These are phyloP conservation scores for Drosophila bifasciata DNA, from an alignment of 1,140 invertebrate species.

Conservation along the genomic window DNA sequence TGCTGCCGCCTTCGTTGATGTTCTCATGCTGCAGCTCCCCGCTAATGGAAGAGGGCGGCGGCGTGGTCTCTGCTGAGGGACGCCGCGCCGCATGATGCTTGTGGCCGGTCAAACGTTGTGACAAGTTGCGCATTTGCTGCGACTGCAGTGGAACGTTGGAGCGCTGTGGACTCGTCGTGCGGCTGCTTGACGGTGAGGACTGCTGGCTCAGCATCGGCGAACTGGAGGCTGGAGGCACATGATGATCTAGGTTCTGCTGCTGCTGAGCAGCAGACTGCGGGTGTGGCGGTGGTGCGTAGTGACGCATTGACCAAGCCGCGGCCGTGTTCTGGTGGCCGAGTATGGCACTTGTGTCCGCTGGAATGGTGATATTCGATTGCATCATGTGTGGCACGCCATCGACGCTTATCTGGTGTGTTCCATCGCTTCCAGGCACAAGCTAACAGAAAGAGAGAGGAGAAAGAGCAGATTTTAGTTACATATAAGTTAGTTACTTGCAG, in stretches of 20 bases:
- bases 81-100: conserved; percentile 70
- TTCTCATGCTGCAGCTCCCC: conserved; percentile 66
- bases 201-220: conserved; percentile 87
- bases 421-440: conserved; percentile 68
- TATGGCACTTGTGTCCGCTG: conserved; percentile 78
- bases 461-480: too few relatives aligned
- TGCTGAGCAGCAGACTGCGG: conserved; percentile 48
- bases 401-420: conserved; percentile 62
- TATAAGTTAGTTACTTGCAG: too few relatives aligned
- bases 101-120: conserved; percentile 62
- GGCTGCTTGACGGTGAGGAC: conserved; percentile 86
- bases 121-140: conserved; percentile 70
- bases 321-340: conserved; percentile 65
- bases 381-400: conserved; percentile 78
- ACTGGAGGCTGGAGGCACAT: conserved; percentile 83
- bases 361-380: conserved; percentile 79
- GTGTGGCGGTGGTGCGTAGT: conserved; percentile 60
- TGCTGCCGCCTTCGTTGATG: conserved; percentile 59
- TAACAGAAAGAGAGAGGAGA: conserved; percentile 15
- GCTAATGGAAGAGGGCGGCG: conserved; percentile 77
- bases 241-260: conserved; percentile 63
- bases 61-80: conserved; percentile 85
- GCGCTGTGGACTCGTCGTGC: conserved; percentile 86
- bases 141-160: conserved; percentile 60
- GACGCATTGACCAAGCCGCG: conserved; percentile 53